Evolutionary conservation across 2,888 invertebrate genomes (phyloP).

Genomic region (Lithodes maja): DNA sequence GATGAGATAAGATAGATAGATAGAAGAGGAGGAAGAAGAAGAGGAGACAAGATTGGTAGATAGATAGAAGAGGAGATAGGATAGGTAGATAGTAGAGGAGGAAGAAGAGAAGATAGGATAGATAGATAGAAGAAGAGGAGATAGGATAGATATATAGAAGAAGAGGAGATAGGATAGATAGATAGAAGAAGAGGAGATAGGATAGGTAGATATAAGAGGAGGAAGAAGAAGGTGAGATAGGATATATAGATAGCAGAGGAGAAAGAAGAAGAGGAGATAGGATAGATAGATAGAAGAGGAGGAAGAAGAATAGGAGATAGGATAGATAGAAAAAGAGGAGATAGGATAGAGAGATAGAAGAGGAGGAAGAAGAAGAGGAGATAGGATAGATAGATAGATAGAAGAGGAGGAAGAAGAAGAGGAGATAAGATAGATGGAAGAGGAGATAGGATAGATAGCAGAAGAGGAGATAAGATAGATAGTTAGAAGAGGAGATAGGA

Average conservation of each 20-base stretch:
- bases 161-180: background rate
- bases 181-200: background rate
- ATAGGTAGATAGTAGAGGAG: background rate
- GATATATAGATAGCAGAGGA: background rate
- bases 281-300: background rate
- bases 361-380: background rate
- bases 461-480: background rate
- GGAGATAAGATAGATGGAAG: background rate
- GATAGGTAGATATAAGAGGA: constrained; percentile 1
- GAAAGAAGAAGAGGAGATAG: background rate
- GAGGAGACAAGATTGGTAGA: background rate
- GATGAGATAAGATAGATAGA: background rate
- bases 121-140: background rate
- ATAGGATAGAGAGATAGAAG: background rate
- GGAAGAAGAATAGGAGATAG: background rate
- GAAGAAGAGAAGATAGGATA: background rate
- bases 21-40: background rate
- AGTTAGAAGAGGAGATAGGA: background rate
- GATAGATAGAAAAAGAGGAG: background rate
- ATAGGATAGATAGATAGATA: background rate
- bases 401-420: background rate
- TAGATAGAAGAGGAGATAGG: background rate
- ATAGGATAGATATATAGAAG: background rate
- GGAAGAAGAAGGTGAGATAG: background rate
- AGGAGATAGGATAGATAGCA: background rate